Evolutionary conservation across 2,797 vertebrate species (phyloP).

Genomic region (Gymnothorax javanicus): DNA sequence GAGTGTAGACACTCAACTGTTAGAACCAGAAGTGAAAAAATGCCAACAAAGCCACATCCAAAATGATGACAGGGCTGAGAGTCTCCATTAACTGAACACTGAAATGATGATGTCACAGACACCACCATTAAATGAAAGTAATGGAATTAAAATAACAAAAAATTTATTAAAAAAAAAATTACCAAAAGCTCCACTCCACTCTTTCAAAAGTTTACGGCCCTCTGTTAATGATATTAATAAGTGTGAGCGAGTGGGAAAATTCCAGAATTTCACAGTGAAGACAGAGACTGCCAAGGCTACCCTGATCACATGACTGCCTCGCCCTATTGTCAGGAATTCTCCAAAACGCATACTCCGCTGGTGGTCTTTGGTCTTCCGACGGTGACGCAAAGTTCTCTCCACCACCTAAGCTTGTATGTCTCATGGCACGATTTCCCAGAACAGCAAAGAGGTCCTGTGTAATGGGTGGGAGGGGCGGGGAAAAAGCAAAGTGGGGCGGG

Average conservation of each 20-base stretch:
- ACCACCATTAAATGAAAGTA: too few relatives aligned
- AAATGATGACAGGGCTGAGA: too few relatives aligned
- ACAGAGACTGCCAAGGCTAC: background rate
- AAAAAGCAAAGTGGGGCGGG: too few relatives aligned
- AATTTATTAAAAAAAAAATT: too few relatives aligned
- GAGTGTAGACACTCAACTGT: too few relatives aligned
- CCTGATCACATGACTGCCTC: background rate
- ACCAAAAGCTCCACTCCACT: too few relatives aligned
- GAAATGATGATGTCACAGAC: too few relatives aligned
- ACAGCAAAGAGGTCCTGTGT: conserved; percentile 56
- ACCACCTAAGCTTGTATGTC: conserved; percentile 47
- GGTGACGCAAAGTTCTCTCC: conserved; percentile 60
- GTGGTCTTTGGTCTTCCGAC: background rate
- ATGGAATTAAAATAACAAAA: too few relatives aligned
- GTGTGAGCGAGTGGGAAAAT: background rate
- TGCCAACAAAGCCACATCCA: too few relatives aligned
- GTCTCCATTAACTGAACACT: too few relatives aligned
- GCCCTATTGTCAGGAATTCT: background rate
- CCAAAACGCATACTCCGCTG: background rate
- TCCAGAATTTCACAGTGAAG: background rate
- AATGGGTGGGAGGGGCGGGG: background rate
- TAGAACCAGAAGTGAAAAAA: too few relatives aligned
- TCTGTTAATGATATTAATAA: background rate
- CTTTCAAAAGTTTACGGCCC: too few relatives aligned
- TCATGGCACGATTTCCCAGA: conserved; percentile 47